These are phyloP conservation scores for Arenaria interpres DNA, from an alignment of 2,113 vertebrate genomes.

Conservation along the genomic window DNA sequence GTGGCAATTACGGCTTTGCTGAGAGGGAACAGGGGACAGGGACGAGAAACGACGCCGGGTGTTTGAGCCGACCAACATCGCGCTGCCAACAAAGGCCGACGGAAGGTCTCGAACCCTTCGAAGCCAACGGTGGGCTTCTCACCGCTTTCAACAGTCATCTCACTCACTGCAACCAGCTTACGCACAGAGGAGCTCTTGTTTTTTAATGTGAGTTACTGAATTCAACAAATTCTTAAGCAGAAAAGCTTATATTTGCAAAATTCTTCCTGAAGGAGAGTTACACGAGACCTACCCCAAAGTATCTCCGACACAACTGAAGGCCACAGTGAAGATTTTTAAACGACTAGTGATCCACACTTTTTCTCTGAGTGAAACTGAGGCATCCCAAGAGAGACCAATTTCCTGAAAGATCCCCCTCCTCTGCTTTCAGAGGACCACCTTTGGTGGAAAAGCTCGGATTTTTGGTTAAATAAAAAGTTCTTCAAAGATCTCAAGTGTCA, in stretches of 20 bases:
- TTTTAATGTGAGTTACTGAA: neutral
- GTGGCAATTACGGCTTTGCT: neutral
- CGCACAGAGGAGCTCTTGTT: neutral
- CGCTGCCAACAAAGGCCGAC: neutral
- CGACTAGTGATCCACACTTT: neutral
- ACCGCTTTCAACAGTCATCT: neutral
- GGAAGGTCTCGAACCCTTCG: neutral
- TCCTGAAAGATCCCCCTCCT: neutral
- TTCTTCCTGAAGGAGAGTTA: neutral
- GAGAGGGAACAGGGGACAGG: neutral
- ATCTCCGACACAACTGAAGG: neutral
- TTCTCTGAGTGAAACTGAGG: neutral
- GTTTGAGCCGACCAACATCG: neutral
- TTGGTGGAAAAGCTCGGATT: neutral
- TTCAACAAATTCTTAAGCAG: neutral
- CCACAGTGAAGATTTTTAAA: neutral
- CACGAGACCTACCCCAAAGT: neutral
- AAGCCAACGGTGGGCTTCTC: neutral
- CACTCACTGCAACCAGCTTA: neutral
- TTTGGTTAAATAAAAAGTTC: neutral
- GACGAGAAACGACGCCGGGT: fast-evolving
- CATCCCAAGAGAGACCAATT: neutral
- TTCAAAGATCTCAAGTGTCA: neutral
- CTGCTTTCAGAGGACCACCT: neutral
- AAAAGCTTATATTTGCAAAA: neutral